phyloP scores from a whole-genome alignment of 2,797 vertebrate species.

The Sebastes flavidus region DNA sequence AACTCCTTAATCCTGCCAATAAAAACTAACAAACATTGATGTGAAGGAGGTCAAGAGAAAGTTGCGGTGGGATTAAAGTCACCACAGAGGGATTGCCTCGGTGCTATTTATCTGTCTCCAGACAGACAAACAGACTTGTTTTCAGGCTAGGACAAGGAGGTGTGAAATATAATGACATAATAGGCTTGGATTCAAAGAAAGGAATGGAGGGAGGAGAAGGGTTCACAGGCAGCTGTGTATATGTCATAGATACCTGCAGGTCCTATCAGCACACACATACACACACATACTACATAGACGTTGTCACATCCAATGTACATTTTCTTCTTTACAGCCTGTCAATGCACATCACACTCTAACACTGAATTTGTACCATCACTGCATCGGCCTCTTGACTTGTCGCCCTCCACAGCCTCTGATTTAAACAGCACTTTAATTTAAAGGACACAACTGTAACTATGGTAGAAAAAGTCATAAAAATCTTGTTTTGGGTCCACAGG shows the following conservation, averaged over 20 bases:
- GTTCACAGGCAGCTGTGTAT: neutral
- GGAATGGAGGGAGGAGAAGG: neutral
- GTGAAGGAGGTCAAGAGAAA: constrained; percentile 7
- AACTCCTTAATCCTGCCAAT: constrained; percentile 12
- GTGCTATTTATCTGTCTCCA: neutral
- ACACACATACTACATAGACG: neutral
- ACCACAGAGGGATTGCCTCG: neutral
- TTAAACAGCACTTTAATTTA: neutral
- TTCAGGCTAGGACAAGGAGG: constrained; percentile 22
- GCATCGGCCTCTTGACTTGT: constrained; percentile 5
- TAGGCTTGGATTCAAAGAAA: constrained; percentile 1
- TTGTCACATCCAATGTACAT: constrained; percentile 29
- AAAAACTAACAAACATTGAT: neutral
- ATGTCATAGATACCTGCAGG: constrained; percentile 18
- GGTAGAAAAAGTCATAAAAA: neutral
- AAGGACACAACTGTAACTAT: neutral
- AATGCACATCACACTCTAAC: constrained; percentile 24
- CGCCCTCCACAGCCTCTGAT: neutral
- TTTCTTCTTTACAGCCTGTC: constrained; percentile 24
- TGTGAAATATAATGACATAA: constrained; percentile 29
- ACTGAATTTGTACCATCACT: neutral
- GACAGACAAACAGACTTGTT: constrained; percentile 16
- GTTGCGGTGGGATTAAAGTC: neutral
- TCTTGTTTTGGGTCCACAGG: neutral
- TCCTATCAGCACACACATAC: neutral